A percentile compares a stretch with the other conserved stretches of the same genome.
phyloP scores from a whole-genome alignment of 2,888 invertebrate genomes.

The Amblyjoppa fuscipennis region DNA sequence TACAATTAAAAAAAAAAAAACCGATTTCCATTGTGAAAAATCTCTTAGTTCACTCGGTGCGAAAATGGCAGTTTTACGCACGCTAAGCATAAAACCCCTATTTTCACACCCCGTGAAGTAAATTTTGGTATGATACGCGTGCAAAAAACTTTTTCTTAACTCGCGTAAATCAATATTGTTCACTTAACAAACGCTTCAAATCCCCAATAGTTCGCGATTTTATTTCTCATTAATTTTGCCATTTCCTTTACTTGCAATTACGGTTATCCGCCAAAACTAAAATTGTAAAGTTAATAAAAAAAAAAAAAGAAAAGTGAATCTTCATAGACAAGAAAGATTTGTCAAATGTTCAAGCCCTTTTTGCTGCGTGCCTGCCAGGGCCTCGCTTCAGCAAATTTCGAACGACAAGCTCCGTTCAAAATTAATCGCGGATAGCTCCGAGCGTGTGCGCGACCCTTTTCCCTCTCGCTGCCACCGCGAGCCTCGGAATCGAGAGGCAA shows the following conservation, averaged over 20 bases:
- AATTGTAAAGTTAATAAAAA: background rate
- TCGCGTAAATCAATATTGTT: background rate
- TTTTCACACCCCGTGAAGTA: no score
- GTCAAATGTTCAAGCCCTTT: background rate
- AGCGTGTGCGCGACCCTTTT: background rate
- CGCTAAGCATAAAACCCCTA: no score
- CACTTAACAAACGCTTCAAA: background rate
- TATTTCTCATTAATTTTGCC: background rate
- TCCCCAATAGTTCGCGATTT: background rate
- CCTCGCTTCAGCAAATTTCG: background rate
- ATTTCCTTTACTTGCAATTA: no score
- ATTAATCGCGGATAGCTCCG: background rate
- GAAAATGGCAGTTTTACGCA: no score
- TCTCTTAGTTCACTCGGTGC: background rate
- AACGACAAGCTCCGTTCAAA: background rate
- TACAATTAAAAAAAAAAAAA: background rate
- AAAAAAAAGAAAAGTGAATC: background rate
- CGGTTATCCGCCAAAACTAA: no score
- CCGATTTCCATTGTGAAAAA: background rate
- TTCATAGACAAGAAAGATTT: background rate
- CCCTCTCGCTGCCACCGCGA: background rate
- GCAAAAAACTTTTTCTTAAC: no score
- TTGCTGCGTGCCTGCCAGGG: background rate
- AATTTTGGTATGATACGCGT: no score
- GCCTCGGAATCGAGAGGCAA: conserved; percentile 32